Evolutionary conservation across 2,113 vertebrate species (phyloP).

Genomic region (Tonatia bakeri): DNA sequence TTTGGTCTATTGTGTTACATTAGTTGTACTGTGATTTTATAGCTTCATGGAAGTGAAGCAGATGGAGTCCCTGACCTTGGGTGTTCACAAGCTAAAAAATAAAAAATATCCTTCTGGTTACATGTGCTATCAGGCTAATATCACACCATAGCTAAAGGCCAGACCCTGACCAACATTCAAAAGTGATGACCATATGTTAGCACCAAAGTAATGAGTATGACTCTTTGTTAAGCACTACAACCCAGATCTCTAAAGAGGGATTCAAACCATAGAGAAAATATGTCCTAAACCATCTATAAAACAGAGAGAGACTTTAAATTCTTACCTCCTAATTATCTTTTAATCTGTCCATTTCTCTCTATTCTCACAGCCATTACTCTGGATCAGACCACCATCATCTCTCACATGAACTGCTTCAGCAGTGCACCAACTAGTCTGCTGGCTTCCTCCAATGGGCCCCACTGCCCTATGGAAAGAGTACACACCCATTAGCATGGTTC

Average conservation of each 20-base stretch:
- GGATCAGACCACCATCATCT: not conserved
- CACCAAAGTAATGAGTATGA: not conserved
- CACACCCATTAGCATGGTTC: not conserved
- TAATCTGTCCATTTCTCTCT: not conserved
- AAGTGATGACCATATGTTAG: not conserved
- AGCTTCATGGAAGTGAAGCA: conserved; percentile 57
- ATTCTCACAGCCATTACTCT: not conserved
- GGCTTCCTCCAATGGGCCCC: not conserved
- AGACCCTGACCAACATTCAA: not conserved
- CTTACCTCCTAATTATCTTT: not conserved
- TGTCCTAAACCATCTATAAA: not conserved
- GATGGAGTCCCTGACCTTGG: conserved; percentile 60
- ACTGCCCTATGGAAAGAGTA: not conserved
- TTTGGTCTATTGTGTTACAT: conserved; percentile 52
- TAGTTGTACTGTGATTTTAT: conserved; percentile 42
- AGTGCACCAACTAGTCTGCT: not conserved
- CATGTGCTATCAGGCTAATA: conserved; percentile 33
- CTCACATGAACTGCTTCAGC: too few species aligned
- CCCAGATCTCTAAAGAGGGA: not conserved
- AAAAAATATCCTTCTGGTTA: not conserved
- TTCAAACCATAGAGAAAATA: not conserved
- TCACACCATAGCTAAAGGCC: not conserved
- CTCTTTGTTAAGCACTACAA: not conserved
- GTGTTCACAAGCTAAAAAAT: conserved; percentile 54
- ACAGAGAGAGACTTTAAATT: not conserved